Base-by-base conservation (phyloP, 2,113 vertebrate genomes). In the Verasper variegatus region DNA sequence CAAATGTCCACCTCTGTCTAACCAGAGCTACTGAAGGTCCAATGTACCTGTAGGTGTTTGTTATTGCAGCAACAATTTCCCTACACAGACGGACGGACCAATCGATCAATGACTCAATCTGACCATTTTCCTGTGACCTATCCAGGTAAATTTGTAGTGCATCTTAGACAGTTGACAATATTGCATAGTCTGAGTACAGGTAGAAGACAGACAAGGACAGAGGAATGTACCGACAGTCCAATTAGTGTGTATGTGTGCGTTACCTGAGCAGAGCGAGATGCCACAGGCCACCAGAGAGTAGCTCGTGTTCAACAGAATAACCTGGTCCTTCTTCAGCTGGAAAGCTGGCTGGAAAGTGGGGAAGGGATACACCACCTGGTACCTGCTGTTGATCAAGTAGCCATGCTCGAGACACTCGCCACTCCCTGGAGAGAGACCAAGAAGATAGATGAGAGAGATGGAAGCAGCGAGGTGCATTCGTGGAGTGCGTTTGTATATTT, bases 281-380 rank as follows among this genome's bases (percentile, higher is more conserved):
- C 95, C 96, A 0, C 97, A 98, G 71, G 97, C 97, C 86, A 98
- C 96, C 80, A 98, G 90, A 4, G 96, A 97, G 90, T 97, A 98
- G 91, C 96, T 97, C 61, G 97, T 98, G 90, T 98, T 98, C 45
- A 98, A 94, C 65, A 98, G 90, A 76, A 98, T 95, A 77, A 98
- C 96, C 88, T 97, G 96, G 86, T 98, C 96, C 87, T 97, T 97
- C 92, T 97, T 97, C 76, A 98, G 95, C 89, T 98, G 97, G 88
- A 98, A 96, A 63, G 97, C 96, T 0, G 96, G 97, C 90, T 98
- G 97, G 92, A 98, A 98, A 40, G 96, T 97, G 49, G 97, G 96
- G 86, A 98, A 97, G 0, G 97, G 96, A 80, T 97, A 97, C 1
- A 98, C 97, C 92, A 98, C 97, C 93, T 98, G 97, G 92, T 96